Base-by-base conservation (phyloP, 2,797 vertebrate species). In the Moxostoma hubbsi region DNA sequence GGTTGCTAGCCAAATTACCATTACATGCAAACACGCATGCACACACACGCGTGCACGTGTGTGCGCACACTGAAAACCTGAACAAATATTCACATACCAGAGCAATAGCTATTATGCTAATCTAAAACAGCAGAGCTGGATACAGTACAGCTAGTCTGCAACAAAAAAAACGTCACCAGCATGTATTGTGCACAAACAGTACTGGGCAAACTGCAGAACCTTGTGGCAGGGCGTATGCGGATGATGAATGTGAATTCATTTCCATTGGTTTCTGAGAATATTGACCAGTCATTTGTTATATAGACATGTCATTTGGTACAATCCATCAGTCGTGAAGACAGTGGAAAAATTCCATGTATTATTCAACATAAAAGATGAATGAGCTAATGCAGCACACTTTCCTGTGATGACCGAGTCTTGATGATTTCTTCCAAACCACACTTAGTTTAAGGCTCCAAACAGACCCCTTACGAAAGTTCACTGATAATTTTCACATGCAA, bases 11-110 rank as follows among this genome's bases (percentile, higher is more conserved):
- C 58, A 85, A 67, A 77, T 54, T 11, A 79, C 24, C 50, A 71
- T 47, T 77, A 62, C 15, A 15, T 72, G 45, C 8, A 8, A 75
- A 43, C 45, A 57, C 7, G 53, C 18, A n/a, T 68, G 55, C 10
- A 50, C 18, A 55, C 54, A 58, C 55, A 16, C 55, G 24, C 24
- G 24, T 36, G 2, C 18, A 24, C 18, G 18, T 24, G 18, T 24
- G 18, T 24, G 36, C 36, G 36, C 36, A 36, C 36, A 5, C 36
- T 36, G 36, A 8, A 68, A 36, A 2, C n/a, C 16, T 13, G 58
- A 63, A 61, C 53, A 86, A 81, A 74, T 10, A 45, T 55, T 76
- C 65, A 84, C 81, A 83, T 78, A 79, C 71, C 67, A 15, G 13
- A 76, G 61, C 7, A n/a, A 46, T 61, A 15, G 49, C 5, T 11